Evolutionary conservation across 2,797 vertebrate genomes (phyloP), one percentile per base, ranked within the genome.

Genomic region (Scarus forsteni): DNA sequence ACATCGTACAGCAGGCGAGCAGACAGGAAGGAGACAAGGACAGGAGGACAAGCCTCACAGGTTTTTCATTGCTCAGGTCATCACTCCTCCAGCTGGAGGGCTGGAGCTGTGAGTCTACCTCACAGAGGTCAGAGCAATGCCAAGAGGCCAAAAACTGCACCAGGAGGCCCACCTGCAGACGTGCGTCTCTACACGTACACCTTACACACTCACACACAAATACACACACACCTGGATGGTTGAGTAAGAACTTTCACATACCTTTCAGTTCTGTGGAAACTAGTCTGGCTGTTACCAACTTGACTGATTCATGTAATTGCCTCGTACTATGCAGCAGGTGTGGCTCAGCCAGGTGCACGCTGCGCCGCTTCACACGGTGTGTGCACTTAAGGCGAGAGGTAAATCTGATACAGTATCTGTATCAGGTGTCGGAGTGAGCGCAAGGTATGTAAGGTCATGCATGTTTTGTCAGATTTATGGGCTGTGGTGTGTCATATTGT

Each of bases 51-150:
- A 42, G 72, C 60, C 65, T 84, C 75, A 73, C 49, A 60, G 77
- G 81, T 61, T 7, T 15, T 71, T 65, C 53, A 55, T 38, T 66
- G 78, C 72, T 64, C 70, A 81, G 89, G 89, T 92, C 86, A 75
- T 60, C 75, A 55, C 84, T 84, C 63, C 77, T 90, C 89, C 91
- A 92, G 93, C 91, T 91, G 92, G 90, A 85, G 81, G 70, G 69
- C 60, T 75, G 66, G 70, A 81, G 75, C 79, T 80, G 62, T 60
- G 61, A 76, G 52, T 88, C 79, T 73, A 62, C 72, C 68, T 80
- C 81, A 46, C 61, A 76, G 73, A 85, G 91, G 91, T 92, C 88
- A 90, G 36, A 66, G 52, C 67, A 61, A 4, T 73, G 76, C 70
- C 80, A 79, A 55, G 83, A 85, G 89, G 89, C 78, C 77, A 88